Evolutionary conservation across 2,888 invertebrate genomes (phyloP).

Genomic region (Ectobius pallidus): DNA sequence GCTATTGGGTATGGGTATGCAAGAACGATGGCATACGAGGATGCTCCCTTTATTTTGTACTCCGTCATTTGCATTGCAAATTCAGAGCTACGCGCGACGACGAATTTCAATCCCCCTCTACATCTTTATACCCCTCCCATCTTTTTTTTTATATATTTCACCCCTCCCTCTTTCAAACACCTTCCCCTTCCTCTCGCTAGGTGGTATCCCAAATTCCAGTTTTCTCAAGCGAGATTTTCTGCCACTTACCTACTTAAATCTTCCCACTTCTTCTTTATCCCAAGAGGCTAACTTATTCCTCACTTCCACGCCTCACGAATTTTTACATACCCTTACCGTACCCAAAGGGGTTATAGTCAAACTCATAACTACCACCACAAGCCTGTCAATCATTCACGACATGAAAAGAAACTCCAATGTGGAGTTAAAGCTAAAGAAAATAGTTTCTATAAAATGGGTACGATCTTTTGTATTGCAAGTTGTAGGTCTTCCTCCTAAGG

Average conservation of each 20-base stretch:
- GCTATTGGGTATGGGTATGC: not conserved
- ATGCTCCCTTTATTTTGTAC: constrained; percentile 33
- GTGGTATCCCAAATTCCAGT: constrained; percentile 30
- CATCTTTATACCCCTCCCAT: not conserved
- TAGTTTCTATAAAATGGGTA: too few relatives aligned
- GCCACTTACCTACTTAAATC: constrained; percentile 38
- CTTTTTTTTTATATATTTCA: not conserved
- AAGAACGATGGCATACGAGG: constrained; percentile 14
- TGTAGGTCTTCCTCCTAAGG: too few relatives aligned
- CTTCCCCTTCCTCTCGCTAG: not conserved
- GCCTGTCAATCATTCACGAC: not conserved
- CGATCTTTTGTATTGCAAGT: too few relatives aligned
- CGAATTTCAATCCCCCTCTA: not conserved
- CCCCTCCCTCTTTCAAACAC: not conserved
- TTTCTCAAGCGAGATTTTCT: constrained; percentile 33
- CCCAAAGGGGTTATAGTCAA: not conserved
- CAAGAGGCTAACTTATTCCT: constrained; percentile 1
- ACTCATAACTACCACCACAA: not conserved
- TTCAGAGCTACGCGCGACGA: constrained; percentile 17
- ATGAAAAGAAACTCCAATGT: too few relatives aligned
- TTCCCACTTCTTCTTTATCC: constrained; percentile 26
- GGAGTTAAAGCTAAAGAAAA: too few relatives aligned
- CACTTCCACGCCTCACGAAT: not conserved
- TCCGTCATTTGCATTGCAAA: constrained; percentile 40
- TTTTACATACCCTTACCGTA: constrained; percentile 1